phyloP scores from a whole-genome alignment of 92 coral and sea anemone genomes.

The Zoanthus gigantus region DNA sequence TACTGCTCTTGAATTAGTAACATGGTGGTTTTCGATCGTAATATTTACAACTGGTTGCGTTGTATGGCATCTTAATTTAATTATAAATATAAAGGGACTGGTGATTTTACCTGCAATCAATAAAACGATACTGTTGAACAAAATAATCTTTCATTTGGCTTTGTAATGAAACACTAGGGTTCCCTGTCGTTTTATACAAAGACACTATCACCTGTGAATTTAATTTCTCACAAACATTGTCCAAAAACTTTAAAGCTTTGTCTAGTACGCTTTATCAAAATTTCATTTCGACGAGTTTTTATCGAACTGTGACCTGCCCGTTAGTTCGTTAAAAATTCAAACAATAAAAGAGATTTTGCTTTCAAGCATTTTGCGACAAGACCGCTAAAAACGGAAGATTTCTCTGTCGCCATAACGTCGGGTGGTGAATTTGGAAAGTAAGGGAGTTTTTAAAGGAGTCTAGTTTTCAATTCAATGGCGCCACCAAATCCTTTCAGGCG shows the following conservation, averaged over 20 bases:
- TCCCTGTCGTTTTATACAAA: constrained; percentile 38
- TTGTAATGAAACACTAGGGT: constrained; percentile 23
- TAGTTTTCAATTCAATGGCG: constrained; percentile 15
- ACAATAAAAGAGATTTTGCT: constrained; percentile 41
- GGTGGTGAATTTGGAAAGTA: constrained; percentile 35
- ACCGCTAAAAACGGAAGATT: constrained; percentile 41
- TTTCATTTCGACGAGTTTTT: constrained; percentile 24
- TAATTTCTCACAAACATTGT: constrained; percentile 12
- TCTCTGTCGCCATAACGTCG: constrained; percentile 45
- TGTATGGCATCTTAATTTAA: constrained; percentile 44
- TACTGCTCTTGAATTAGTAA: constrained; percentile 29
- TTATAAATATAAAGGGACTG: constrained; percentile 47
- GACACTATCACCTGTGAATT: constrained; percentile 24
- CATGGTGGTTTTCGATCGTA: constrained; percentile 31
- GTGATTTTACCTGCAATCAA: constrained; percentile 49
- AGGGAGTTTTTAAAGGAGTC: not conserved
- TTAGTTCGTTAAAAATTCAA: constrained; percentile 52
- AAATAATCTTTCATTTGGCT: constrained; percentile 21
- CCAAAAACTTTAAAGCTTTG: not conserved
- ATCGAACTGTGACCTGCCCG: constrained; percentile 39
- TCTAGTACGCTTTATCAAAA: not conserved
- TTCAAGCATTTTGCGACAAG: constrained; percentile 17
- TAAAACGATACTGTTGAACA: constrained; percentile 51
- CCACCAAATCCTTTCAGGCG: constrained; percentile 38
- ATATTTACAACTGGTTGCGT: constrained; percentile 43